phyloP scores from a whole-genome alignment of 2,888 invertebrate genomes.

The Drosophila setosimentum region DNA sequence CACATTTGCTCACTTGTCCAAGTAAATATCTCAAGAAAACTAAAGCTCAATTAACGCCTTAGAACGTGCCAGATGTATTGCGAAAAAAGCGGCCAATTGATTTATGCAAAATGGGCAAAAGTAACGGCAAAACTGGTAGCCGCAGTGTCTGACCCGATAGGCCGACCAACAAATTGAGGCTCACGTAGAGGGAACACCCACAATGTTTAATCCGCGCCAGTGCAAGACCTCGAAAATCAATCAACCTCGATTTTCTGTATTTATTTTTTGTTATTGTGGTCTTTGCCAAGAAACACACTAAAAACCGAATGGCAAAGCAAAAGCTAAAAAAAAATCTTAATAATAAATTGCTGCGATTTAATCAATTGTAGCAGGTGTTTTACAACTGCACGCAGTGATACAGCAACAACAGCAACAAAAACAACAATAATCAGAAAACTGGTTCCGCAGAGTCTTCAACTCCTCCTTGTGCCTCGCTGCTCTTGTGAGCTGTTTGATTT shows the following conservation, averaged over 20 bases:
- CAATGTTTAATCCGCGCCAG: conserved; percentile 22
- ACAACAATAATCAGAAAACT: conserved; percentile 48
- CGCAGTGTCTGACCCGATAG: conserved; percentile 35
- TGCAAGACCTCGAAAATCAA: conserved; percentile 58
- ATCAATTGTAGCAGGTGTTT: conserved; percentile 81
- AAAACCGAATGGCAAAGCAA: conserved; percentile 11
- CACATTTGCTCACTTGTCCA: conserved; percentile 12
- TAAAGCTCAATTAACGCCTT: conserved; percentile 63
- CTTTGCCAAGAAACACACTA: neutral
- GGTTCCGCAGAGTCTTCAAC: conserved; percentile 47
- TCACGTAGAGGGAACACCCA: conserved; percentile 56
- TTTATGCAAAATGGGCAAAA: conserved; percentile 48
- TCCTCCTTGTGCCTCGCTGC: conserved; percentile 35
- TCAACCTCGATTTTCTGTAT: conserved; percentile 50
- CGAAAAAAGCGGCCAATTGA: conserved; percentile 57
- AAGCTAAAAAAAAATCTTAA: conserved; percentile 49
- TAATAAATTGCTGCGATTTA: conserved; percentile 79
- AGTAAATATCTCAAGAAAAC: conserved; percentile 23
- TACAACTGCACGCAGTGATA: conserved; percentile 66
- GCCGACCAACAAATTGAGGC: conserved; percentile 25
- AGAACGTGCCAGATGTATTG: conserved; percentile 65
- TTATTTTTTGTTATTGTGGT: conserved; percentile 22
- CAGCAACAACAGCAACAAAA: conserved; percentile 30
- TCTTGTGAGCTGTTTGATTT: conserved; percentile 63
- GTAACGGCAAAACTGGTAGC: conserved; percentile 42